Evolutionary conservation across 2,797 vertebrate species (phyloP).

Genomic region (Podarcis siculus): DNA sequence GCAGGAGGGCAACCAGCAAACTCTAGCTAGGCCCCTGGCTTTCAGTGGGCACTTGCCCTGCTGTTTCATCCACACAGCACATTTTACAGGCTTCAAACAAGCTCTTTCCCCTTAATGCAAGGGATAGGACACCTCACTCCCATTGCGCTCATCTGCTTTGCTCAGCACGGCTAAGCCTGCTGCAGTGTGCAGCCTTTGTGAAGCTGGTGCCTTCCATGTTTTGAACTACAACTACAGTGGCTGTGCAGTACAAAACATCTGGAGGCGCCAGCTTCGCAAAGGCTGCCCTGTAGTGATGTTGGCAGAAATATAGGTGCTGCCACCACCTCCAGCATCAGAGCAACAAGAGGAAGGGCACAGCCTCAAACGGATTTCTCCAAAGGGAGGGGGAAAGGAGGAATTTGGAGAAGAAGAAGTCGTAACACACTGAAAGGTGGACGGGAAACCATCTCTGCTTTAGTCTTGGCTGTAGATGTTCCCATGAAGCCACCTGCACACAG

Average conservation of each 20-base stretch:
- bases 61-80: not conserved
- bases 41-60: not conserved
- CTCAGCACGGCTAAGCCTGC: not conserved
- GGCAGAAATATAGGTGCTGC: not conserved
- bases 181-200: too few species aligned
- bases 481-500: not conserved
- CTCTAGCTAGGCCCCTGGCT: not conserved
- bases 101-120: not conserved
- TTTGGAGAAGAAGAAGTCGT: not conserved
- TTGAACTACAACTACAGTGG: too few species aligned
- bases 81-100: too few species aligned
- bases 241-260: too few species aligned
- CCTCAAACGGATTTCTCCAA: not conserved
- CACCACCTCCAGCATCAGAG: too few species aligned
- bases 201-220: too few species aligned
- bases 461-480: not conserved
- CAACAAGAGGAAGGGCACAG: not conserved
- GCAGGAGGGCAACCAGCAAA: not conserved
- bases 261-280: too few species aligned
- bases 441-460: not conserved
- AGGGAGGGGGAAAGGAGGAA: not conserved
- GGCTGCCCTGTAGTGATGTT: too few species aligned
- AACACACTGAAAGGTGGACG: too few species aligned
- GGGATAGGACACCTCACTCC: too few species aligned
- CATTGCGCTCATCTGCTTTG: not conserved